Conservation (phyloP, 2,888 invertebrate genomes). For the Monochamus alternatus region DNA sequence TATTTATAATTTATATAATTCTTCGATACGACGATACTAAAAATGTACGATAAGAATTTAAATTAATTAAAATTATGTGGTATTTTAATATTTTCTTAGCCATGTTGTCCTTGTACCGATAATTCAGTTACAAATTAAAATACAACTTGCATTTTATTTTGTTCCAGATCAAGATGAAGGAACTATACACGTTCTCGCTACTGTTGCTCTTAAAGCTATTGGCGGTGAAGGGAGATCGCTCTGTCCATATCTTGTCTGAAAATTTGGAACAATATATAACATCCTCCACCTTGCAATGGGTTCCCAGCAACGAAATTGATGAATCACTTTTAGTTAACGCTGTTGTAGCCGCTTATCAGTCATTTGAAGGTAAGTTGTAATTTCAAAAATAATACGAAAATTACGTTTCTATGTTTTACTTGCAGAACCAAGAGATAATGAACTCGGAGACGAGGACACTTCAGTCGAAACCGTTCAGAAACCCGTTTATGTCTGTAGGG, state of each 20-base stretch:
- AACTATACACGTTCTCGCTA: slow-evolving; percentile 39
- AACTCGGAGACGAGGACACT: slow-evolving; percentile 69
- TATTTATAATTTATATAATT: too few relatives aligned
- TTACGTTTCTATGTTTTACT: slow-evolving; percentile 1
- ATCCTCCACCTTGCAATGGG: slow-evolving; percentile 87
- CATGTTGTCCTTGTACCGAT: too few relatives aligned
- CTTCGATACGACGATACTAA: too few relatives aligned
- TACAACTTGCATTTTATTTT: slow-evolving; percentile 26
- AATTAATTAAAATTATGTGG: too few relatives aligned
- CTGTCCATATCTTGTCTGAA: slow-evolving; percentile 65
- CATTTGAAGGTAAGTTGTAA: slow-evolving; percentile 55
- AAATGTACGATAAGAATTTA: too few relatives aligned
- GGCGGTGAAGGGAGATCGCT: slow-evolving; percentile 54
- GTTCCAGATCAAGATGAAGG: slow-evolving; percentile 49
- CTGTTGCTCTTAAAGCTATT: slow-evolving; percentile 61
- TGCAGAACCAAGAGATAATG: slow-evolving; percentile 50
- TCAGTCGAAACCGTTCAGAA: slow-evolving; percentile 67
- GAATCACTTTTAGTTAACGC: slow-evolving; percentile 75
- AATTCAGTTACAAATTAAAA: too few relatives aligned
- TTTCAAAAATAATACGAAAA: background rate
- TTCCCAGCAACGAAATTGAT: slow-evolving; percentile 72
- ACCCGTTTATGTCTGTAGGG: slow-evolving; percentile 83
- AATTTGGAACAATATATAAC: slow-evolving; percentile 80
- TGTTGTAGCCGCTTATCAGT: slow-evolving; percentile 76
- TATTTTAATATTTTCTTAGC: too few relatives aligned